These are phyloP conservation scores for Luscinia megarhynchos DNA, from an alignment of 2,797 vertebrate species.

Conservation along the genomic window DNA sequence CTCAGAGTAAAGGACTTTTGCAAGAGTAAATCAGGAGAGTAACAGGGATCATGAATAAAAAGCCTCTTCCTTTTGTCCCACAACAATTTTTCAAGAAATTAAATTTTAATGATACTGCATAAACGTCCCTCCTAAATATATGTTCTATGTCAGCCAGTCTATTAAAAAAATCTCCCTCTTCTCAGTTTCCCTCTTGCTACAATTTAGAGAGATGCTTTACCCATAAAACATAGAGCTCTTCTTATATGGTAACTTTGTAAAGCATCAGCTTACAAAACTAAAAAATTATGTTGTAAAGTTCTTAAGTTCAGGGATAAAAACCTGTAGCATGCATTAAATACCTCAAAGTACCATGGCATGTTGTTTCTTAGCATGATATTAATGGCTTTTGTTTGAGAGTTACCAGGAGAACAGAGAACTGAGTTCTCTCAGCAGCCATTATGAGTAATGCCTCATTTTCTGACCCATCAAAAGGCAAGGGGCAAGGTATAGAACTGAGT, in stretches of 20 bases:
- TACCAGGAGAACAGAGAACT: neutral
- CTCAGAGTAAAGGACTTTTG: neutral
- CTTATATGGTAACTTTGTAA: neutral
- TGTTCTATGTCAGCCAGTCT: neutral
- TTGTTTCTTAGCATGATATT: neutral
- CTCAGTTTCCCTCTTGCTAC: neutral
- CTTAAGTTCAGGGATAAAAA: neutral
- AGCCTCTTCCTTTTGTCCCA: neutral
- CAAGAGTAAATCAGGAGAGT: neutral
- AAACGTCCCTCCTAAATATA: neutral
- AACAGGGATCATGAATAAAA: neutral
- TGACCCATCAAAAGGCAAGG: neutral
- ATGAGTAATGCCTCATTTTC: neutral
- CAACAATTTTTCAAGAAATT: neutral
- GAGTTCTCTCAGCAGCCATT: neutral
- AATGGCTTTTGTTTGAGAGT: neutral
- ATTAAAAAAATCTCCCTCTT: neutral
- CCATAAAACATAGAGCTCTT: neutral
- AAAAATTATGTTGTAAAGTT: neutral
- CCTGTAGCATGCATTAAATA: neutral
- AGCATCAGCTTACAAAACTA: neutral
- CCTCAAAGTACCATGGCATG: neutral
- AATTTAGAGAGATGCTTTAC: neutral
- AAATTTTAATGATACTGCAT: neutral
- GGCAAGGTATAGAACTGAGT: neutral